Base-by-base conservation (phyloP, 2,888 invertebrate genomes). In the Rhyacophila evoluta region DNA sequence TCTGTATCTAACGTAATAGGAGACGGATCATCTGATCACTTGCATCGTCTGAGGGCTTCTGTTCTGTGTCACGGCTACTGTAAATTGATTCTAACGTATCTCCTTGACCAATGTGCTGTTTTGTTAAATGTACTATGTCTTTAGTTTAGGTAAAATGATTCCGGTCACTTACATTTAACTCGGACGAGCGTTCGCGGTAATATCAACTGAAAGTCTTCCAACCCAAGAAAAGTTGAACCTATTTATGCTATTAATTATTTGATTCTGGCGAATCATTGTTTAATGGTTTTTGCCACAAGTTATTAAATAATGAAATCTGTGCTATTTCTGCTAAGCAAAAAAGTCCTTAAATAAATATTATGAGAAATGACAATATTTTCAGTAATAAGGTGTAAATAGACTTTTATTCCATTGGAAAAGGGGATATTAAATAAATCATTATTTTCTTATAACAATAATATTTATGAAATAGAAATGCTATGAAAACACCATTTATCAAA, bases 181-280 rank as follows among this genome's bases (percentile, higher is more conserved):
- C 10, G 55, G 19, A 55, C 8, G 8, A 12, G 10, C 55, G 10
- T 10, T 55, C 15, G 55, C 25, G 25, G 25, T 25, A 55, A n/a
- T 25, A 19, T 39, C 8, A 25, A 55, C 55, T 55, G 55, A 55
- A 55, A 55, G 55, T 55, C 55, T 55, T 55, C 55, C 55, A 55
- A 10, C 0, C 55, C 19, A 10, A 55, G 19, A 19, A 25, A 55
- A 55, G 29, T 19, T 19, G 2, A 55, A 19, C 10, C 19, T 55
- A 25, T 55, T 55, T 55, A 19, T 55, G 55, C 8, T 19, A 15
- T 55, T 19, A 55, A 41, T 41, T 41, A 19, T 41, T 33, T 33
- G 6, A 4, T 33, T n/a, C n/a, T n/a, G n/a, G n/a, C n/a, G n/a
- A n/a, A n/a, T n/a, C n/a, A n/a, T n/a, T n/a, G n/a, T n/a, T n/a